A percentile compares a stretch with the other conserved stretches of the same genome.
phyloP scores from a whole-genome alignment of 2,113 vertebrate species.

The Carollia perspicillata region DNA sequence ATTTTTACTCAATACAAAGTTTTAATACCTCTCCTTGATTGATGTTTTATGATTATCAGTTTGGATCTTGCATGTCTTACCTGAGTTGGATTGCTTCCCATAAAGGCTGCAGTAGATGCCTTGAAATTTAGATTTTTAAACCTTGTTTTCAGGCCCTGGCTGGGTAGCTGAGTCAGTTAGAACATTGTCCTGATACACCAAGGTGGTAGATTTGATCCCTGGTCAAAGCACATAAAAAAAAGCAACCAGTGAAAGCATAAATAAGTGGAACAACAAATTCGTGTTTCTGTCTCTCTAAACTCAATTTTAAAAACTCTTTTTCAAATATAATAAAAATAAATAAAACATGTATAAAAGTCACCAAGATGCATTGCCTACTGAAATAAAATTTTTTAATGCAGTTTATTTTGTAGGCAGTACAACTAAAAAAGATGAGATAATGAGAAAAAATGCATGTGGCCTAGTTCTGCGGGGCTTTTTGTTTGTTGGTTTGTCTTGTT shows the following conservation, averaged over 20 bases:
- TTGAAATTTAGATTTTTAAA: slow-evolving; percentile 24
- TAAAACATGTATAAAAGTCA: background rate
- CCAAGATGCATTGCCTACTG: background rate
- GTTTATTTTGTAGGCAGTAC: background rate
- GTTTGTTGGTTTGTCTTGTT: background rate
- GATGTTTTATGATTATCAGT: background rate
- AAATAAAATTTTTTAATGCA: slow-evolving; percentile 23
- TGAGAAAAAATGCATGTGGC: background rate
- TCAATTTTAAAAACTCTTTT: slow-evolving; percentile 13
- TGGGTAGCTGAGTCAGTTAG: no score
- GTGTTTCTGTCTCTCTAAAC: no score
- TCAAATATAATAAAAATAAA: slow-evolving; percentile 12
- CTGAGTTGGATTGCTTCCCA: slow-evolving; percentile 55
- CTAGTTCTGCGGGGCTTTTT: background rate
- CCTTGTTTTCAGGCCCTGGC: no score
- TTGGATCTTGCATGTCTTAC: slow-evolving; percentile 67
- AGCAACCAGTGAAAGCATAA: no score
- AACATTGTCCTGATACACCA: no score
- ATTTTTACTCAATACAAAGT: background rate
- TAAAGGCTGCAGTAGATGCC: slow-evolving; percentile 2
- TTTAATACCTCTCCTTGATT: background rate
- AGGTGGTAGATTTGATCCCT: no score
- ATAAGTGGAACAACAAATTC: no score
- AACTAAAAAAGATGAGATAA: background rate
- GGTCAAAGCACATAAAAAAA: no score